phyloP scores from a whole-genome alignment of 2,113 vertebrate genomes.

The Myrmophylax atrothorax region DNA sequence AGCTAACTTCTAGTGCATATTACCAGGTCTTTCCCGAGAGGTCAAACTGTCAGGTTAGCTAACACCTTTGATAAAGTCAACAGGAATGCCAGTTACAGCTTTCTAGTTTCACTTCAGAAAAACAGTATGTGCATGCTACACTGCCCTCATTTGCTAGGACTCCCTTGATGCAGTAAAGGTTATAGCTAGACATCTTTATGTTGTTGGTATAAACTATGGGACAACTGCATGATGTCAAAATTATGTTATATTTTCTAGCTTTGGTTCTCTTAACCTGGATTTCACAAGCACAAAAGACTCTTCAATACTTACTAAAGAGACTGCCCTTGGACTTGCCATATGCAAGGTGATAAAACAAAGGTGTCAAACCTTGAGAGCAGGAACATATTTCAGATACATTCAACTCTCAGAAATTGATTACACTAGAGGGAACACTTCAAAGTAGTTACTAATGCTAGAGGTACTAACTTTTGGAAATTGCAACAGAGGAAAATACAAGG shows the following conservation, averaged over 20 bases:
- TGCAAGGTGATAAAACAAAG: background rate
- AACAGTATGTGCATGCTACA: background rate
- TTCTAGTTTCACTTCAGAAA: background rate
- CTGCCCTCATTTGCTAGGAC: background rate
- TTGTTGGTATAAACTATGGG: accelerated
- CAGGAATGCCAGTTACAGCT: background rate
- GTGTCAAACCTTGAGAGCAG: background rate
- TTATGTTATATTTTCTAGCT: background rate
- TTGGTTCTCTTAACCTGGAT: background rate
- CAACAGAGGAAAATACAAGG: background rate
- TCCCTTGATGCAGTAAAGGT: background rate
- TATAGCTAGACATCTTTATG: background rate
- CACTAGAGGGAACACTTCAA: background rate
- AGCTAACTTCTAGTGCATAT: background rate
- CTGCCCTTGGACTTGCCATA: background rate
- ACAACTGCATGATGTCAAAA: too few species aligned
- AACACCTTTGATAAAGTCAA: background rate
- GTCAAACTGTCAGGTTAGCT: background rate
- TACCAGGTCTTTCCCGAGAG: background rate
- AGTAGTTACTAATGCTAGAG: background rate
- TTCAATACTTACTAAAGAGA: background rate
- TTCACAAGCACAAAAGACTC: background rate
- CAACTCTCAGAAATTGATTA: background rate
- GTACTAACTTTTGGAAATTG: background rate
- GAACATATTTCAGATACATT: background rate